Conservation (phyloP, 1,140 invertebrate species). For the Phymastichus coffea region DNA sequence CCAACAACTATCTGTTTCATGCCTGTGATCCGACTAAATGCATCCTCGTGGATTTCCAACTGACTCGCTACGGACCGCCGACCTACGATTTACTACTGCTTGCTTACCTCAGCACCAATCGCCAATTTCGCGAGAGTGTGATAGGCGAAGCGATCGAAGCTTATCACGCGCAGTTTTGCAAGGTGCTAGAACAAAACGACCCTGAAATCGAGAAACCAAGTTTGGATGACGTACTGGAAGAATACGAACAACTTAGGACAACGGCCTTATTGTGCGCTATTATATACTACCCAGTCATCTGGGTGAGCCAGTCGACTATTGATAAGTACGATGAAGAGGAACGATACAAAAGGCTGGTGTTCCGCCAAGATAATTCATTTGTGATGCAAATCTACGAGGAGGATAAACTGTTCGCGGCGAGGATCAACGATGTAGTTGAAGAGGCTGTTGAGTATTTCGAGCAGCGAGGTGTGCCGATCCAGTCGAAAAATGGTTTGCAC, state of each 20-base stretch:
- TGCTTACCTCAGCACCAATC: neutral
- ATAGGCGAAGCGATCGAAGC: neutral
- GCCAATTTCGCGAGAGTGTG: too few species aligned
- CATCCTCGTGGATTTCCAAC: neutral
- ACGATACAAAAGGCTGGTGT: neutral
- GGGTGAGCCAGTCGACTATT: neutral
- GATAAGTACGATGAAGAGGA: neutral
- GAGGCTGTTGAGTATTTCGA: neutral
- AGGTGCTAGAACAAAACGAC: neutral
- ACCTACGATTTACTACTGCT: neutral
- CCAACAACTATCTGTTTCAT: neutral
- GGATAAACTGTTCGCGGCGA: neutral
- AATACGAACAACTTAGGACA: slow-evolving; percentile 43
- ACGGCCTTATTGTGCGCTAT: slow-evolving; percentile 36
- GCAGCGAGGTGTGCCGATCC: neutral
- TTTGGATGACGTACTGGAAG: slow-evolving; percentile 39
- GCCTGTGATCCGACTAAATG: too few species aligned
- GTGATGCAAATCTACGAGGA: neutral
- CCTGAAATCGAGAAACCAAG: slow-evolving; percentile 33
- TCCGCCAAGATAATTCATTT: neutral
- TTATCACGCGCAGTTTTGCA: neutral
- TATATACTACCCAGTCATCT: slow-evolving; percentile 36
- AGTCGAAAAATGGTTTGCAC: too few species aligned
- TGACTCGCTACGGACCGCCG: neutral
- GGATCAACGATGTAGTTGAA: neutral